Evolutionary conservation across 2,888 invertebrate species (phyloP).

Genomic region (Pasiphila rectangulata): DNA sequence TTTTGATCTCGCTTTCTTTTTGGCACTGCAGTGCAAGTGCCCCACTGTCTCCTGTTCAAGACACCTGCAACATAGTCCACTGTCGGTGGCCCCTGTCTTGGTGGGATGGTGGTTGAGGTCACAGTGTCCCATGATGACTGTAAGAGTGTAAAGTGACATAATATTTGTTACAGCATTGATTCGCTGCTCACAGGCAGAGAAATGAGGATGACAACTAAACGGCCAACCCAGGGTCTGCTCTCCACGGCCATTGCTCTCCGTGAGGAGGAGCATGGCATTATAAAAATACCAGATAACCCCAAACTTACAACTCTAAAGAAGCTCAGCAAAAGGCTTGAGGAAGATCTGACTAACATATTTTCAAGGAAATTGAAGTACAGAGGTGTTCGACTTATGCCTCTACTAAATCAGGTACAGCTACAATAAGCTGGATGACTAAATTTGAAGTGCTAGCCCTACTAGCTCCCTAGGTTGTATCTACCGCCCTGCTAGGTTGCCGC

Average conservation of each 20-base stretch:
- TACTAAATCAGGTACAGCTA: slow-evolving; percentile 38
- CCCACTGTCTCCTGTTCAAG: too few species aligned
- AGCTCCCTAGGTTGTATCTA: too few species aligned
- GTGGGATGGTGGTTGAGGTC: too few species aligned
- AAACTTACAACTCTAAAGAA: slow-evolving; percentile 50
- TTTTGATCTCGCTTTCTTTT: too few species aligned
- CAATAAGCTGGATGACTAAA: too few species aligned
- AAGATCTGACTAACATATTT: slow-evolving; percentile 42
- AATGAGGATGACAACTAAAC: slow-evolving; percentile 10
- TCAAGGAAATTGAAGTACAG: slow-evolving; percentile 58
- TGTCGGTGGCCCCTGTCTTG: too few species aligned
- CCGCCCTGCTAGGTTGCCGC: too few species aligned
- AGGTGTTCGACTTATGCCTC: slow-evolving; percentile 41
- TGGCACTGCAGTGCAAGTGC: too few species aligned
- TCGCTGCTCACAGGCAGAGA: slow-evolving; percentile 11
- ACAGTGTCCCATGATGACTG: too few species aligned
- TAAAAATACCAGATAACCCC: slow-evolving; percentile 17
- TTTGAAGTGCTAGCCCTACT: too few species aligned
- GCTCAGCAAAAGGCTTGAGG: slow-evolving; percentile 39
- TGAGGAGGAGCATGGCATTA: slow-evolving; percentile 3
- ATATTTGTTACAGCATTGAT: slow-evolving; percentile 7
- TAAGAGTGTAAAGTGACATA: background rate
- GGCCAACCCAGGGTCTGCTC: slow-evolving; percentile 5
- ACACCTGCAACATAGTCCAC: too few species aligned
- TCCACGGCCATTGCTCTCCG: slow-evolving; percentile 2